phyloP scores from a whole-genome alignment of 2,113 vertebrate genomes.

The Australoheros scitulus region DNA sequence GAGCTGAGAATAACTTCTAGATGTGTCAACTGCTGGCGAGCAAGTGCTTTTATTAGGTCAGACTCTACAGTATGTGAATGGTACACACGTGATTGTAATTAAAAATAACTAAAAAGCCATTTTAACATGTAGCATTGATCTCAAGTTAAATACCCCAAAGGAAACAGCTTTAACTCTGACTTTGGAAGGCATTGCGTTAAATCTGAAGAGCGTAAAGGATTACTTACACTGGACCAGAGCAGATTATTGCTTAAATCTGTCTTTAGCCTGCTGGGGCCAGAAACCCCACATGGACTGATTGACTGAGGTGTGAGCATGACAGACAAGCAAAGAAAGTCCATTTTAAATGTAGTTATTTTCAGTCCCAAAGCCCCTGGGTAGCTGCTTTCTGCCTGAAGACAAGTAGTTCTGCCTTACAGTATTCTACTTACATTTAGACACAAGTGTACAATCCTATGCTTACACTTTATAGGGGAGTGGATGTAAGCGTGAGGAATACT shows the following conservation, averaged over 20 bases:
- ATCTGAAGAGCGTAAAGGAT: constrained; percentile 4
- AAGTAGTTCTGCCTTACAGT: not conserved
- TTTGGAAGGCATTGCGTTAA: not conserved
- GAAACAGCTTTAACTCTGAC: not conserved
- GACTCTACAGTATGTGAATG: not conserved
- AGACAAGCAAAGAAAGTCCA: not conserved
- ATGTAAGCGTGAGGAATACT: not conserved
- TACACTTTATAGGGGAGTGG: not conserved
- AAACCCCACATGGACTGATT: not conserved
- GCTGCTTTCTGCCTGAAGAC: constrained; percentile 21
- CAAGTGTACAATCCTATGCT: not conserved
- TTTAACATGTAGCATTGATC: constrained; percentile 19
- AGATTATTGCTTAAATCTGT: constrained; percentile 42
- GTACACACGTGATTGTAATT: not conserved
- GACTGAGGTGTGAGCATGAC: constrained; percentile 23
- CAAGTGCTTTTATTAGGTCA: not conserved
- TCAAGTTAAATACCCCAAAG: not conserved
- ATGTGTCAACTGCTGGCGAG: not conserved
- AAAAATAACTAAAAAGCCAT: not conserved
- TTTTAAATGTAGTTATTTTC: constrained; percentile 12
- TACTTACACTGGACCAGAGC: constrained; percentile 14
- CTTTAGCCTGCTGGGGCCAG: constrained; percentile 32
- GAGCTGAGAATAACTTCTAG: not conserved
- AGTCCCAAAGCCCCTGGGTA: not conserved
- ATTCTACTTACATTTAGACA: not conserved